Percentiles rank a stretch among this genome's conserved stretches.
These are phyloP conservation scores for Otus sunia DNA, from an alignment of 2,113 vertebrate species.

Conservation along the genomic window DNA sequence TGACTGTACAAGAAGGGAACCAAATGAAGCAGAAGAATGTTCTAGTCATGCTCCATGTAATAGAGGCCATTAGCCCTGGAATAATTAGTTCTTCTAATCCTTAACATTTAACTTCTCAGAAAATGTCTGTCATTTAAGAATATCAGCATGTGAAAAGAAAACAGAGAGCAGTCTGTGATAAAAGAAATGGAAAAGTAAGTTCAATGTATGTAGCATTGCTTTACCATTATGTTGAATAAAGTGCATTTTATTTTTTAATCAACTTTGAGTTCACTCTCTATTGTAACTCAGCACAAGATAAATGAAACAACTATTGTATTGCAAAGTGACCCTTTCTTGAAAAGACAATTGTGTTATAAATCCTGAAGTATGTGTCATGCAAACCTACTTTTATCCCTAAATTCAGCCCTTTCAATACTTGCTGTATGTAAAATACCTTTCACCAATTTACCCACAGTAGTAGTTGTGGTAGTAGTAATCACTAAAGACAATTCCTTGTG, in stretches of 20 bases:
- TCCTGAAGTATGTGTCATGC: background rate
- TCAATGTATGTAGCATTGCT: background rate
- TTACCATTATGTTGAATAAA: slow-evolving; percentile 32
- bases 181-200: slow-evolving; percentile 15
- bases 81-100: slow-evolving; percentile 37
- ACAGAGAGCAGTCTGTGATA: background rate
- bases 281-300: slow-evolving; percentile 13
- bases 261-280: background rate
- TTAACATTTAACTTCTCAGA: slow-evolving; percentile 31
- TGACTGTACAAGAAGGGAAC: background rate
- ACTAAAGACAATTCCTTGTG: background rate
- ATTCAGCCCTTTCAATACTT: background rate
- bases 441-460: background rate
- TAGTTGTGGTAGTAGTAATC: background rate
- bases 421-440: background rate
- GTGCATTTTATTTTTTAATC: slow-evolving; percentile 55
- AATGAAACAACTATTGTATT: slow-evolving; percentile 24
- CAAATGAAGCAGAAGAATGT: slow-evolving; percentile 36
- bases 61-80: background rate
- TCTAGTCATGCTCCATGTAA: slow-evolving; percentile 18
- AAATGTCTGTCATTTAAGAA: slow-evolving; percentile 19
- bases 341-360: slow-evolving; percentile 20
- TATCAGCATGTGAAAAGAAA: slow-evolving; percentile 38
- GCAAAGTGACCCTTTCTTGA: slow-evolving; percentile 25
- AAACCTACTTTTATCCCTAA: slow-evolving; percentile 13